phyloP scores from a whole-genome alignment of 2,797 vertebrate genomes.

The Siniperca undulata region DNA sequence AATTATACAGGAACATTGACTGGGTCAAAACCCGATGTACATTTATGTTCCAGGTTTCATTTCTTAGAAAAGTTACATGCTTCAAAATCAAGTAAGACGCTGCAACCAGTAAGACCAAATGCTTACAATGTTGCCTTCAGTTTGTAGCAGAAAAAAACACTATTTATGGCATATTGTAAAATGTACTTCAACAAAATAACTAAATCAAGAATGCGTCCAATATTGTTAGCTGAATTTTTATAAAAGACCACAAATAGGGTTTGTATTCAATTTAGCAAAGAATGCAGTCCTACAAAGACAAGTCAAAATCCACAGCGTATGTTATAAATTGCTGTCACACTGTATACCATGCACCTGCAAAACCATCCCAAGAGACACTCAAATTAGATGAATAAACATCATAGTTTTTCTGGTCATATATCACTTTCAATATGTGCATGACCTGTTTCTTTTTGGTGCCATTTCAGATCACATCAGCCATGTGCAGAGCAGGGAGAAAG shows the following conservation, averaged over 20 bases:
- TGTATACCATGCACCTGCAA: no score
- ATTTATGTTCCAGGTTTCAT: neutral
- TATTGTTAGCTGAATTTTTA: neutral
- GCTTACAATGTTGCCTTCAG: neutral
- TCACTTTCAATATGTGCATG: constrained; percentile 7
- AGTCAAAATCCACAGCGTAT: neutral
- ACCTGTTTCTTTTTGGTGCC: constrained; percentile 11
- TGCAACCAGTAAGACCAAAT: neutral
- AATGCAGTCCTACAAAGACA: neutral
- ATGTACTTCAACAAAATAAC: neutral
- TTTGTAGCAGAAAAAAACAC: constrained; percentile 2
- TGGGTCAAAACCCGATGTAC: neutral
- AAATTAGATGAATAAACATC: neutral
- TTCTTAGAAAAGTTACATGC: neutral
- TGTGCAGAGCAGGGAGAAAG: constrained; percentile 13
- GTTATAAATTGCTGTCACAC: neutral
- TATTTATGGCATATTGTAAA: neutral
- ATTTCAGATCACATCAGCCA: constrained; percentile 35
- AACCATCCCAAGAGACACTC: neutral
- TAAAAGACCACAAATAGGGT: neutral
- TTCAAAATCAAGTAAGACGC: neutral
- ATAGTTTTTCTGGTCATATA: neutral
- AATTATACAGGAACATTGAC: constrained; percentile 7
- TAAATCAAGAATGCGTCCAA: neutral
- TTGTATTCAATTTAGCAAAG: neutral